Evolutionary conservation across 2,888 invertebrate genomes (phyloP), one percentile per base, ranked within the genome.

Genomic region (Ellobium chinense): DNA sequence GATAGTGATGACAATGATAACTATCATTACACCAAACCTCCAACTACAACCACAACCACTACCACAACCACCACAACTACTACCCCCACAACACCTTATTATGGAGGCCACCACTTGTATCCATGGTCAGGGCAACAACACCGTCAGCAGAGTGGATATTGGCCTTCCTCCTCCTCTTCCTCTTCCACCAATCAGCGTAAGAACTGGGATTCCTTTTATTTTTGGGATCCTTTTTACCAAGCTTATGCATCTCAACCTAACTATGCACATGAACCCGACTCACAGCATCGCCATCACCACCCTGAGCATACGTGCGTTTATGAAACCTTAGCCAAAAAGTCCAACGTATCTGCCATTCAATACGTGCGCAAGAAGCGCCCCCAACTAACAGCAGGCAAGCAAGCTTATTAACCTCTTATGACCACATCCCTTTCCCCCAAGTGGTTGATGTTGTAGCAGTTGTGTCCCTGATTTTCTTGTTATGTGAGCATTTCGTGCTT

Each of bases 271-370:
- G 54, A 69, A 29, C 27, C 37, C 29, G 63, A 63, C 76, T 66
- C 76, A 66, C 74, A 74, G 74, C 68, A 80, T 63, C 84, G 82
- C 63, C 81, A 75, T 66, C 74, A 83, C 80, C 84, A 84, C 77
- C 82, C 81, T 46, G 81, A 83, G 63, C 90, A 91, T 86, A 89
- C 88, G 85, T 91, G 91, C 82, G 86, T 89, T 74, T 91, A 89
- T 86, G 89, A 91, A 86, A 91, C 91, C 54, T 83, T 91, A 83
- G 89, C 90, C 82, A 89, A 90, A 86, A 88, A 87, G 87, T 89
- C 89, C 85, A 91, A 90, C 87, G 86, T 89, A 84, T 89, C 90
- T 62, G 85, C 89, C 62, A 79, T 82, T 78, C 89, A 90, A 84
- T 89, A 87, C 84, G 87, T 87, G 82, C 87, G 88, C 87, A 87